Base-by-base conservation (phyloP, 2,797 vertebrate genomes). In the Labroides dimidiatus region DNA sequence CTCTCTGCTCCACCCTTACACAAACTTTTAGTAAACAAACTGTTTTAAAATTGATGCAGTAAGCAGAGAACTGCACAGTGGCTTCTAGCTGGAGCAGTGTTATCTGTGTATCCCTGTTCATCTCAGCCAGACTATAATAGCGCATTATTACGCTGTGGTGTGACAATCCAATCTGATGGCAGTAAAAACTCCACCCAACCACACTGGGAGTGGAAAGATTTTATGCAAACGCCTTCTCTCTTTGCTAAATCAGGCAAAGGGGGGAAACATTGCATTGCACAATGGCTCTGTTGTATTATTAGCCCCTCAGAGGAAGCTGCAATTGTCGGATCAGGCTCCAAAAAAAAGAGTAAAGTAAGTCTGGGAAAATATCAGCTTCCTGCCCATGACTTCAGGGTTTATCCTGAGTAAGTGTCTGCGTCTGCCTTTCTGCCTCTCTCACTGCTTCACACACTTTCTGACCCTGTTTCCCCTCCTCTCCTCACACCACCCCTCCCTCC, bases 301-400 rank as follows among this genome's bases (percentile, higher is more conserved):
- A 93, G 87, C 55, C 80, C 53, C 75, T 79, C 75, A 84, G 92
- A 94, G 89, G 88, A 94, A 93, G 91, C 85, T 86, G 52, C 88
- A 94, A 92, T 93, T 92, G 88, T 77, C 88, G 89, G 87, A 92
- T 89, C 88, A 93, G 82, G 79, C 86, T 84, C 47, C 1, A 59
- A 67, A 76, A 73, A 87, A 87, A 84, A 86, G 60, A 74, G 63
- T 64, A 64, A 72, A 82, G 64, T 72, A 85, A 87, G 90, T 90
- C 87, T 90, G 91, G 84, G 87, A 91, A 90, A 92, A 91, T 88
- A 90, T 88, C 81, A 84, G 85, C 86, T 89, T 92, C 90, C 85
- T 91, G 88, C 62, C 75, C 71, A 47, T 74, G 80, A 78, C 72
- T 84, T 82, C 56, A 84, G 82, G 61, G 68, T 87, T 83, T 72